Evolutionary conservation across 2,113 vertebrate species (phyloP).

Genomic region (Hippopotamus amphibius): DNA sequence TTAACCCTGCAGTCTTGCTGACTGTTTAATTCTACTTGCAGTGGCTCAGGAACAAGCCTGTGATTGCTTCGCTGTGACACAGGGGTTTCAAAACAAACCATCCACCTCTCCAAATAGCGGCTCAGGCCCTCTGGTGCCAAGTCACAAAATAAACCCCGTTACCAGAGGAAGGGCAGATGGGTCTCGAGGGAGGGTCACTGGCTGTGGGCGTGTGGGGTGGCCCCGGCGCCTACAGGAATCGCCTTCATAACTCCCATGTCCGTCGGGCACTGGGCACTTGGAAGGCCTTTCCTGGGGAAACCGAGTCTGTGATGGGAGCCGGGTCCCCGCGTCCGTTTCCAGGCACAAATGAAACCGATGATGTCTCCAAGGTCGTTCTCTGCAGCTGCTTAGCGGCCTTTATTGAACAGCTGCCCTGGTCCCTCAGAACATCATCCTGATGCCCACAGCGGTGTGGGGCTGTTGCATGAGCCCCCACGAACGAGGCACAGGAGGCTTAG

Average conservation of each 20-base stretch:
- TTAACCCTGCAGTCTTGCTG: slow-evolving; percentile 57
- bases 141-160: background rate
- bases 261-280: background rate
- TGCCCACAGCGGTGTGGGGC: background rate
- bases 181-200: background rate
- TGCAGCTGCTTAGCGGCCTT: rapidly evolving
- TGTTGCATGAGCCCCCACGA: background rate
- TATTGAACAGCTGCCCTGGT: background rate
- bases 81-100: background rate
- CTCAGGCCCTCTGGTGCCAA: background rate
- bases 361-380: background rate
- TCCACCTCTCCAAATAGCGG: background rate
- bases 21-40: slow-evolving; percentile 4
- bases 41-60: background rate
- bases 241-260: background rate
- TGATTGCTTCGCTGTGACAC: background rate
- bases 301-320: background rate
- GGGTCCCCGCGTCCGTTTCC: background rate
- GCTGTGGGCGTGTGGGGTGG: rapidly evolving
- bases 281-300: background rate
- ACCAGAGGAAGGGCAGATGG: background rate
- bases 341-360: rapidly evolving
- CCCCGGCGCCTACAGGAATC: rapidly evolving
- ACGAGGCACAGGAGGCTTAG: background rate
- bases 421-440: rapidly evolving